phyloP scores from a whole-genome alignment of 2,888 invertebrate species.

The Cerastis leucographa region DNA sequence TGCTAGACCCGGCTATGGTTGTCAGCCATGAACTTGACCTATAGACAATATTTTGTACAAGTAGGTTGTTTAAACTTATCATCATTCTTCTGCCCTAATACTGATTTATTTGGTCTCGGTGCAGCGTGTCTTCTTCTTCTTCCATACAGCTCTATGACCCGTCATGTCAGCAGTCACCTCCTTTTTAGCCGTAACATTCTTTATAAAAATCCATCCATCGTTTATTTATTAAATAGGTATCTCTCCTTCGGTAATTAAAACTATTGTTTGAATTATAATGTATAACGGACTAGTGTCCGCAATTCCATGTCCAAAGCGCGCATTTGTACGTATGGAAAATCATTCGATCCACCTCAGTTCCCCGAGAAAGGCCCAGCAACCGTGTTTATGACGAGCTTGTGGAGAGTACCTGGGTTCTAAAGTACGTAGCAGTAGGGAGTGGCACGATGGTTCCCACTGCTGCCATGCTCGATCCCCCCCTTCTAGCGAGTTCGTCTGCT shows the following conservation, averaged over 20 bases:
- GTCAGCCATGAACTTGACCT: constrained; percentile 16
- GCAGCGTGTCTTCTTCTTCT: not conserved
- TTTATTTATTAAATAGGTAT: not conserved
- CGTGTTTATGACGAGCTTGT: too few species aligned
- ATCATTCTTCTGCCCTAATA: not conserved
- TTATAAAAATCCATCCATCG: not conserved
- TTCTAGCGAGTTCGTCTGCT: too few species aligned
- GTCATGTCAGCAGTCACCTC: not conserved
- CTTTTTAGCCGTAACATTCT: not conserved
- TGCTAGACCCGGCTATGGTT: constrained; percentile 58
- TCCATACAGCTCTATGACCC: not conserved
- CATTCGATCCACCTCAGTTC: too few species aligned
- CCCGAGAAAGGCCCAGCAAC: too few species aligned
- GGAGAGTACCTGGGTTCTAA: too few species aligned
- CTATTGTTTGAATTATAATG: too few species aligned
- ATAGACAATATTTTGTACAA: not conserved
- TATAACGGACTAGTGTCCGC: too few species aligned
- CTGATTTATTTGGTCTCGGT: not conserved
- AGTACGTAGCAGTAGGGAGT: too few species aligned
- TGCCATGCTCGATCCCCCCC: too few species aligned
- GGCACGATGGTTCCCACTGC: too few species aligned
- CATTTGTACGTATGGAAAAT: too few species aligned
- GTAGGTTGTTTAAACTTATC: not conserved
- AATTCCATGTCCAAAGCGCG: too few species aligned
- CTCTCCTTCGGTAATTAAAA: not conserved